Conservation (phyloP, 2,797 vertebrate genomes). For the Halcyon leucocephala region DNA sequence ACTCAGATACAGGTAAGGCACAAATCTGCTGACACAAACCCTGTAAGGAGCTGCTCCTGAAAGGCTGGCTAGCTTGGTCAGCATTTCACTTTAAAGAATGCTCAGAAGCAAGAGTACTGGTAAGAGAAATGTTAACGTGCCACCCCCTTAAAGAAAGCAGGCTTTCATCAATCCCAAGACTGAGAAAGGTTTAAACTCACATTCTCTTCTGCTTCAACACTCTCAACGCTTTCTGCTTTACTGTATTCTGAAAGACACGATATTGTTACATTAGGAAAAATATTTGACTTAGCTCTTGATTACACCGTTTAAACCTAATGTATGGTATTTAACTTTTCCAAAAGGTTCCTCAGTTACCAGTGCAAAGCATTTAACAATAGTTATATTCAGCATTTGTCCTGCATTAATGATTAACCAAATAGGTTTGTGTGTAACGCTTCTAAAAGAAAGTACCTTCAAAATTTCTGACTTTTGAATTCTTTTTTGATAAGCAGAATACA, state of each 20-base stretch:
- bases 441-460: background rate
- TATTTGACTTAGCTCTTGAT: background rate
- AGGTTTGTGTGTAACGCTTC: background rate
- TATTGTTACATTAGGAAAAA: background rate
- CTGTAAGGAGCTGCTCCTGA: background rate
- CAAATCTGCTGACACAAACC: background rate
- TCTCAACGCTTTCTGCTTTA: conserved; percentile 97
- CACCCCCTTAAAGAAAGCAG: background rate
- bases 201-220: conserved; percentile 97
- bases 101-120: background rate
- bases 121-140: background rate
- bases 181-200: conserved; percentile 82
- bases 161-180: background rate
- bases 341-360: background rate
- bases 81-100: background rate
- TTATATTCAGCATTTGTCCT: background rate
- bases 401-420: background rate
- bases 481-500: background rate
- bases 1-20: background rate
- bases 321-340: background rate
- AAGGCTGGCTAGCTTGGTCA: background rate
- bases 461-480: background rate
- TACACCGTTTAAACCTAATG: background rate
- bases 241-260: conserved; percentile 90
- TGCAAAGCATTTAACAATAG: background rate